phyloP scores from a whole-genome alignment of 2,113 vertebrate genomes.

The Corythornis madagascariensis region DNA sequence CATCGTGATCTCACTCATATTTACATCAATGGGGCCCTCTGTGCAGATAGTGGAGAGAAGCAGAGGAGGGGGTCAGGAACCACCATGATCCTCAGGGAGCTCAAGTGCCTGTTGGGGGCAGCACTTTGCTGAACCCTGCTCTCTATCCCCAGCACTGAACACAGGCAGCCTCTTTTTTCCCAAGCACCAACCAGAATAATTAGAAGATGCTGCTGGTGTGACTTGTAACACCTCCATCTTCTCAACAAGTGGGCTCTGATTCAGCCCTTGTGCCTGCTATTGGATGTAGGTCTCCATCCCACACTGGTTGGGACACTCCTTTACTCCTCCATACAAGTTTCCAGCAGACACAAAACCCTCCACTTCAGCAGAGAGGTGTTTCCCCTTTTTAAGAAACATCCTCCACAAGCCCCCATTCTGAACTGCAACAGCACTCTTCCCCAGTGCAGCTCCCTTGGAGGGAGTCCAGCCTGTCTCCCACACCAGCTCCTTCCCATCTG shows the following conservation, averaged over 20 bases:
- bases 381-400: background rate
- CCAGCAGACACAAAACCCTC: background rate
- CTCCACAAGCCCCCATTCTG: background rate
- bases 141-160: background rate
- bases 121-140: background rate
- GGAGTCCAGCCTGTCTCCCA: background rate
- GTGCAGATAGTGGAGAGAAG: background rate
- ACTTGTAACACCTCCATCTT: background rate
- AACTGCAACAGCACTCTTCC: background rate
- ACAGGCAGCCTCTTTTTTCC: background rate
- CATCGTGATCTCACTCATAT: conserved; percentile 93
- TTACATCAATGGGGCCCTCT: conserved; percentile 91
- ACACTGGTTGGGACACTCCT: rapidly evolving
- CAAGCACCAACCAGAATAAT: background rate
- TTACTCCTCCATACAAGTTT: background rate
- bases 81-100: background rate
- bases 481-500: background rate
- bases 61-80: background rate
- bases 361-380: background rate
- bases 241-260: background rate
- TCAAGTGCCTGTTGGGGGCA: rapidly evolving
- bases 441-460: background rate
- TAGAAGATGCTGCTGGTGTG: background rate
- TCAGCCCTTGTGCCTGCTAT: background rate
- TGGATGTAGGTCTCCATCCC: background rate